A percentile compares a stretch with the other conserved stretches of the same genome.
These are phyloP conservation scores for Fregetta grallaria DNA, from an alignment of 2,113 vertebrate genomes.

Conservation along the genomic window DNA sequence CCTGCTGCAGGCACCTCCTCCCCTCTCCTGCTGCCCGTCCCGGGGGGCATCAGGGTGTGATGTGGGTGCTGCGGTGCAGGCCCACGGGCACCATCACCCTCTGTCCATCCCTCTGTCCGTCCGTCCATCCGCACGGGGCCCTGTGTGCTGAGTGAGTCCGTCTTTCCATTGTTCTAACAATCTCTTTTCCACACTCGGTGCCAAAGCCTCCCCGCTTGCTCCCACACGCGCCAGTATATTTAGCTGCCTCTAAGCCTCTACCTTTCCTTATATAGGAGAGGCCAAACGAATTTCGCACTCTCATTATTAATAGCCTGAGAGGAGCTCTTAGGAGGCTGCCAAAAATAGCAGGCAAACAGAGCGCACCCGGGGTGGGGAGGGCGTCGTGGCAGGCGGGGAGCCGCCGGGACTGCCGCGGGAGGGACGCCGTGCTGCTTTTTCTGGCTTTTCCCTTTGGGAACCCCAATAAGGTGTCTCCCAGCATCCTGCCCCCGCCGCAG, in stretches of 20 bases:
- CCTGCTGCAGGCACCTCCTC: not conserved
- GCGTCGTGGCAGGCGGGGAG: not conserved
- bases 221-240: constrained; percentile 52
- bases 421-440: not conserved
- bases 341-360: constrained; percentile 71
- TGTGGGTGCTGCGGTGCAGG: fast-evolving
- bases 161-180: constrained; percentile 64
- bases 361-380: constrained; percentile 34
- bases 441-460: not conserved
- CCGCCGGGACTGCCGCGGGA: not conserved
- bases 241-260: constrained; percentile 66
- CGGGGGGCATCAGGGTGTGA: fast-evolving
- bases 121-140: not conserved
- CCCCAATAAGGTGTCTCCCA: not conserved
- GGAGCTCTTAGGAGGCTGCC: constrained; percentile 63
- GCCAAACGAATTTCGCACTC: constrained; percentile 70
- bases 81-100: not conserved
- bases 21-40: not conserved
- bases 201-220: constrained; percentile 40
- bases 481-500: not conserved
- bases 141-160: not conserved
- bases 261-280: constrained; percentile 78
- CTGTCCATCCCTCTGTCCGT: not conserved
- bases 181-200: constrained; percentile 63
- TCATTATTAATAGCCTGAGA: constrained; percentile 67